phyloP scores from a whole-genome alignment of 1,140 invertebrate genomes.

The Calosoma granatense region DNA sequence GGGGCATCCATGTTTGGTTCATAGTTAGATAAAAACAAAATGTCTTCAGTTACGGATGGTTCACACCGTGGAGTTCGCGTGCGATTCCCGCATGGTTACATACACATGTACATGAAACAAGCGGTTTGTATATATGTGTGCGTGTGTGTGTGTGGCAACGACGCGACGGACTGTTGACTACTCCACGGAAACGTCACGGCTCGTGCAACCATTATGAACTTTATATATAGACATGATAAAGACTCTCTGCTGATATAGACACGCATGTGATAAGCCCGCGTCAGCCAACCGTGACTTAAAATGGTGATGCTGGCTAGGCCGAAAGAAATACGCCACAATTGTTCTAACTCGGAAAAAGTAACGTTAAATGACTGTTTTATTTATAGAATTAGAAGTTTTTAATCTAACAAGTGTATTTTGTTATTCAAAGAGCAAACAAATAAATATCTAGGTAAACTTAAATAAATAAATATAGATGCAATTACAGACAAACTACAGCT shows the following conservation, averaged over 20 bases:
- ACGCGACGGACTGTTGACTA: background rate
- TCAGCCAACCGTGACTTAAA: slow-evolving; percentile 1
- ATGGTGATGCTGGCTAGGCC: background rate
- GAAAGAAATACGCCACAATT: no score
- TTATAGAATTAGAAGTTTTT: no score
- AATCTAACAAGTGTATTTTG: no score
- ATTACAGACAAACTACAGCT: no score
- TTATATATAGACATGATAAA: no score
- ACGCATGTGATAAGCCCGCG: background rate
- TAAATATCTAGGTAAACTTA: no score
- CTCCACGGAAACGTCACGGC: no score
- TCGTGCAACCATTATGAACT: no score
- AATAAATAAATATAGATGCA: no score
- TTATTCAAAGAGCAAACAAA: no score
- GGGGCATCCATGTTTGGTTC: background rate
- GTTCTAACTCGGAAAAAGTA: no score
- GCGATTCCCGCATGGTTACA: background rate
- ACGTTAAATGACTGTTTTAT: no score
- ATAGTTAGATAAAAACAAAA: background rate
- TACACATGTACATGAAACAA: background rate
- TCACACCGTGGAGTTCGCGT: background rate
- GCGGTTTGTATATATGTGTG: background rate
- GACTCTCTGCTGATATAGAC: background rate
- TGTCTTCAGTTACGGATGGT: background rate
- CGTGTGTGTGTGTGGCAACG: background rate